Conservation (phyloP, 2,113 vertebrate species). For the Halichoeres trimaculatus region DNA sequence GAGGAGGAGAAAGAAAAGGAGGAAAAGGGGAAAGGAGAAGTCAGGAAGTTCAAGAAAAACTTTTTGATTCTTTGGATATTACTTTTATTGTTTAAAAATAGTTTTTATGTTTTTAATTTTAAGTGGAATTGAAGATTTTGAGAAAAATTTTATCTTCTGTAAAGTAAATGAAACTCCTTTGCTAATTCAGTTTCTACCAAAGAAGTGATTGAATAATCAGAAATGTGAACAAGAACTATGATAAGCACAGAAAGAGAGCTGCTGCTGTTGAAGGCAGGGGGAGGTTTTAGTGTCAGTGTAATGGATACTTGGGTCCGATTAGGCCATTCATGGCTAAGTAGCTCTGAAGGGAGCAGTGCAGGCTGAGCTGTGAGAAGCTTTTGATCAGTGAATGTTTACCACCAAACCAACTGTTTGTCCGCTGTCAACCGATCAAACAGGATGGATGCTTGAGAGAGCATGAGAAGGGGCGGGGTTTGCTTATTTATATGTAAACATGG, state of each 20-base stretch:
- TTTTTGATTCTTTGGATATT: neutral
- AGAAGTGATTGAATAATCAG: neutral
- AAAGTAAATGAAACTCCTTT: too few species aligned
- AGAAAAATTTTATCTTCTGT: neutral
- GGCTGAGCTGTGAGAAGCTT: conserved; percentile 56
- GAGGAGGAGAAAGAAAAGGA: conserved; percentile 25
- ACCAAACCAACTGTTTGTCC: conserved; percentile 54
- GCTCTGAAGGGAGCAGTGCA: conserved; percentile 65
- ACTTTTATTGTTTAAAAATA: fast-evolving
- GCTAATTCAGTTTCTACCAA: too few species aligned
- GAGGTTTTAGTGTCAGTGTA: conserved; percentile 62
- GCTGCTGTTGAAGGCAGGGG: conserved; percentile 16
- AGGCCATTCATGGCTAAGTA: conserved; percentile 74
- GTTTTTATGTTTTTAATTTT: neutral
- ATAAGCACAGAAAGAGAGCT: conserved; percentile 13
- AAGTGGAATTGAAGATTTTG: neutral
- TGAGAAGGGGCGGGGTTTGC: conserved; percentile 19
- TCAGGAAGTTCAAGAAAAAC: neutral
- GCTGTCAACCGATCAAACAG: conserved; percentile 44
- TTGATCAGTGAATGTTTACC: conserved; percentile 48
- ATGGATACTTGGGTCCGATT: conserved; percentile 67
- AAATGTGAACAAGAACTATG: conserved; percentile 2
- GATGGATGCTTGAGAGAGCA: conserved; percentile 43
- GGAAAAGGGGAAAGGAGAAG: conserved; percentile 22
- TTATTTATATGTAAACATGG: neutral